A percentile compares a stretch with the other conserved stretches of the same genome.
Evolutionary conservation across 1,140 invertebrate species (phyloP).

Genomic region (Bactericera cockerelli): DNA sequence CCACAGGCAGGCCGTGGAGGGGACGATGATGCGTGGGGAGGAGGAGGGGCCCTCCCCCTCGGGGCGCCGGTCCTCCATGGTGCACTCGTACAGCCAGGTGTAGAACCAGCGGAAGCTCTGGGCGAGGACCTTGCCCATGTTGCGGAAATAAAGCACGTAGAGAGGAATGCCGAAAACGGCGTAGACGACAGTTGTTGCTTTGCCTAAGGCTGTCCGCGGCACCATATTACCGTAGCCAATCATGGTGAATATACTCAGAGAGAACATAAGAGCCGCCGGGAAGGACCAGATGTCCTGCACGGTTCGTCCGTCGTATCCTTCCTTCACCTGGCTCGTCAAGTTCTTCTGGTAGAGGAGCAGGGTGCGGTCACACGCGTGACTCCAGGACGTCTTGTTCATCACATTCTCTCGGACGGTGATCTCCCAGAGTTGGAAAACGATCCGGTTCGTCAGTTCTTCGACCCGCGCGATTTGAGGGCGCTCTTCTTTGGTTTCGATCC

Average conservation of each 20-base stretch:
- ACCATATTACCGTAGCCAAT: conserved; percentile 91
- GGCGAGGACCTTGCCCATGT: conserved; percentile 71
- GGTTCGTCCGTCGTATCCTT: conserved; percentile 60
- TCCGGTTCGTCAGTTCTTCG: conserved; percentile 33
- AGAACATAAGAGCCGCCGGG: conserved; percentile 73
- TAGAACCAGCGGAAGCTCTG: conserved; percentile 63
- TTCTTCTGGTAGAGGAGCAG: conserved; percentile 52
- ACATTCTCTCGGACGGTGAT: conserved; percentile 54
- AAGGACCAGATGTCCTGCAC: conserved; percentile 63
- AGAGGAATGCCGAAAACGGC: conserved; percentile 89
- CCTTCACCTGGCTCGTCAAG: conserved; percentile 49
- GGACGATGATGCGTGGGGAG: conserved; percentile 55
- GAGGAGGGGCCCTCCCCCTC: conserved; percentile 29
- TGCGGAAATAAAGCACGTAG: conserved; percentile 75
- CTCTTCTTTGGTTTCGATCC: conserved; percentile 60
- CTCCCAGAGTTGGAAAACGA: conserved; percentile 51
- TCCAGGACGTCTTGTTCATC: conserved; percentile 58
- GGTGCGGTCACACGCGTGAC: conserved; percentile 42
- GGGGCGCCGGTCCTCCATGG: conserved; percentile 34
- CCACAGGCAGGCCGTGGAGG: conserved; percentile 84
- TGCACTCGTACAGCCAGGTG: conserved; percentile 57
- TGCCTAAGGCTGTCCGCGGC: conserved; percentile 78
- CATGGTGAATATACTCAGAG: conserved; percentile 76
- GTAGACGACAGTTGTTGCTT: conserved; percentile 81
- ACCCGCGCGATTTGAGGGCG: conserved; percentile 37